Base-by-base conservation (phyloP, 2,888 invertebrate species). In the Pediacus dermestoides region DNA sequence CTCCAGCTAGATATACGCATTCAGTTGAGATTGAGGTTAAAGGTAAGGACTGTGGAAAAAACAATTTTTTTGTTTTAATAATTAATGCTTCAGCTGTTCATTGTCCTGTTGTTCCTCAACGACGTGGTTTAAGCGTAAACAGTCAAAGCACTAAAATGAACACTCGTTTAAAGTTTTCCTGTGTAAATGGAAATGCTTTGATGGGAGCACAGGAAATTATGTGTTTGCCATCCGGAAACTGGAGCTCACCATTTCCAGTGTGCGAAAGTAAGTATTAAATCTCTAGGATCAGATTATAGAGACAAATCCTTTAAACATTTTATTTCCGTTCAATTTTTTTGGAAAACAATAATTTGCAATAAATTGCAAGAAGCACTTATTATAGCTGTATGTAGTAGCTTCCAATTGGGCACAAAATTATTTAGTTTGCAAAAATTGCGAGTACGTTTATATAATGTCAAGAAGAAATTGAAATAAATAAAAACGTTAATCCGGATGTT, bases 151-250 rank as follows among this genome's bases (percentile, higher is more conserved):
- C 85, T 0, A 80, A 80, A 57, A 77, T 90, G 63, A 85, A 85
- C 54, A 80, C 87, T 0, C 78, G 78, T 58, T 78, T 88, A 28
- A 73, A 76, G 42, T 82, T 89, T 67, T 78, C 80, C 15, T 90
- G 89, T 61, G 78, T 82, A 8, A 86, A 88, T 57, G 88, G 88
- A 2, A 88, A 88, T 61, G 81, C 85, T 1, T 70, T 90, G 25
- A 82, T 88, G 36, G 90, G 90, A 2, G 76, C 85, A 2, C 77
- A 81, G 2, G 80, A 82, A 56, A 75, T 88, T 15, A 66, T 73
- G 30, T 90, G 90, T 64, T 70, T 86, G n/a, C 85, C 89, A 0
- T 87, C 87, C 11, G 88, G 88, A 14, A 88, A 88, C 64, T 90
- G 90, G 90, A 88, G 86, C 53, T 80, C 84, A 0, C 84, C 85